Percentiles rank a stretch among this genome's conserved stretches.
Evolutionary conservation across 2,888 invertebrate species (phyloP).

Genomic region (Thymelicus lineola): DNA sequence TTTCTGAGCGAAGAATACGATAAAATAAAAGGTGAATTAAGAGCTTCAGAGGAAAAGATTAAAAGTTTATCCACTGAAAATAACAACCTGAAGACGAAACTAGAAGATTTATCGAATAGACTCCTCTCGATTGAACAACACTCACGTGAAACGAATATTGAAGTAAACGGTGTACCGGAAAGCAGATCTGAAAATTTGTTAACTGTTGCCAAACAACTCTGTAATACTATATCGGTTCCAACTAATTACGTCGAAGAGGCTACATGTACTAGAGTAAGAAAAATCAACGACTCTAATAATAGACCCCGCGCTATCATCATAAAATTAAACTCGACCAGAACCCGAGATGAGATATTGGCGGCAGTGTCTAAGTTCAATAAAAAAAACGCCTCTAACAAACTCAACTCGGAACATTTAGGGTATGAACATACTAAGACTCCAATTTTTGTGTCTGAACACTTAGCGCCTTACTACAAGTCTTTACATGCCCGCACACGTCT

Average conservation of each 20-base stretch:
- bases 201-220: slow-evolving; percentile 13
- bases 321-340: slow-evolving; percentile 12
- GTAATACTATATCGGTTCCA: slow-evolving; percentile 7
- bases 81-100: neutral
- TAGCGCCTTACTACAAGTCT: slow-evolving; percentile 31
- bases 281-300: slow-evolving; percentile 14
- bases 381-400: slow-evolving; percentile 37
- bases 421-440: slow-evolving; percentile 19
- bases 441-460: slow-evolving; percentile 35
- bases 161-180: slow-evolving; percentile 36
- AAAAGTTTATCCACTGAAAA: slow-evolving; percentile 15
- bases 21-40: slow-evolving; percentile 14
- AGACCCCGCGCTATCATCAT: slow-evolving; percentile 29
- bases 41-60: slow-evolving; percentile 19
- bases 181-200: slow-evolving; percentile 25
- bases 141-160: slow-evolving; percentile 35
- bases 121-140: slow-evolving; percentile 25
- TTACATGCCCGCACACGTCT: slow-evolving; percentile 32
- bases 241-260: neutral
- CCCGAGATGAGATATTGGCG: slow-evolving; percentile 34
- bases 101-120: slow-evolving; percentile 16
- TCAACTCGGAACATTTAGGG: slow-evolving; percentile 32
- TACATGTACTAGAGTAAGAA: slow-evolving; percentile 18
- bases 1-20: slow-evolving; percentile 33
- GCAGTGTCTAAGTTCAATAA: slow-evolving; percentile 42